phyloP scores from a whole-genome alignment of 1,140 invertebrate species.

The Drosophila obscura region DNA sequence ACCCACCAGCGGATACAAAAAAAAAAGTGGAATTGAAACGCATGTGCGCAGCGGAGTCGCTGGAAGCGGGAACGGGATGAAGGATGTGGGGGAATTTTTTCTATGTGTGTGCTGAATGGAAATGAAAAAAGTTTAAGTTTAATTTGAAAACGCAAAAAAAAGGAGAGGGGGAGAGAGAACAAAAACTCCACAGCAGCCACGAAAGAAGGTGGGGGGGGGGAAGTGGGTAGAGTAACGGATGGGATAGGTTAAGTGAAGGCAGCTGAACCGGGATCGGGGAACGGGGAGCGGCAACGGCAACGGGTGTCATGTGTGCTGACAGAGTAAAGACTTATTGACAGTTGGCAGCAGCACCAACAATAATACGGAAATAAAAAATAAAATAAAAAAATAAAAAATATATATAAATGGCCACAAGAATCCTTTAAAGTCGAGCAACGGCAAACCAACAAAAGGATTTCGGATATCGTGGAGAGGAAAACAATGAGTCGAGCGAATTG shows the following conservation, averaged over 20 bases:
- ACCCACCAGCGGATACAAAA: conserved; percentile 24
- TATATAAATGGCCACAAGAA: conserved; percentile 61
- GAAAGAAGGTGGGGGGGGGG: not conserved
- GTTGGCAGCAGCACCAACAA: conserved; percentile 26
- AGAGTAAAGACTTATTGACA: conserved; percentile 60
- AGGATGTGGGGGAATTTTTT: conserved; percentile 47
- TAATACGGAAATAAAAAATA: conserved; percentile 28
- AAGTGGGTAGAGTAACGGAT: no score
- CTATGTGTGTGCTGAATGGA: conserved; percentile 63
- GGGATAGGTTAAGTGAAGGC: conserved; percentile 4
- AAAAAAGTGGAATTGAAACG: conserved; percentile 74
- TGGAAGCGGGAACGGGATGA: conserved; percentile 23
- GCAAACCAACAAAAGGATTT: conserved; percentile 16
- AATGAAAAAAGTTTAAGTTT: conserved; percentile 81
- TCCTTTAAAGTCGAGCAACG: conserved; percentile 36
- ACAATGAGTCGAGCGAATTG: not conserved
- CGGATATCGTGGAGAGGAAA: conserved; percentile 1
- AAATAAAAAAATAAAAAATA: conserved; percentile 23
- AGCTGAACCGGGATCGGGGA: conserved; percentile 2
- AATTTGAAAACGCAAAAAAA: conserved; percentile 78
- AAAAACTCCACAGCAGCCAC: conserved; percentile 38
- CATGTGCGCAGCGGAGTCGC: conserved; percentile 68
- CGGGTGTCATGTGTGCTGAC: conserved; percentile 49
- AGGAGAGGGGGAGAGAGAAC: conserved; percentile 11
- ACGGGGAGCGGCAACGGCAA: conserved; percentile 36